Percentiles rank a stretch among this genome's conserved stretches.
These are phyloP conservation scores for Drosophila santomea DNA, from an alignment of 1,140 invertebrate genomes.

Conservation along the genomic window DNA sequence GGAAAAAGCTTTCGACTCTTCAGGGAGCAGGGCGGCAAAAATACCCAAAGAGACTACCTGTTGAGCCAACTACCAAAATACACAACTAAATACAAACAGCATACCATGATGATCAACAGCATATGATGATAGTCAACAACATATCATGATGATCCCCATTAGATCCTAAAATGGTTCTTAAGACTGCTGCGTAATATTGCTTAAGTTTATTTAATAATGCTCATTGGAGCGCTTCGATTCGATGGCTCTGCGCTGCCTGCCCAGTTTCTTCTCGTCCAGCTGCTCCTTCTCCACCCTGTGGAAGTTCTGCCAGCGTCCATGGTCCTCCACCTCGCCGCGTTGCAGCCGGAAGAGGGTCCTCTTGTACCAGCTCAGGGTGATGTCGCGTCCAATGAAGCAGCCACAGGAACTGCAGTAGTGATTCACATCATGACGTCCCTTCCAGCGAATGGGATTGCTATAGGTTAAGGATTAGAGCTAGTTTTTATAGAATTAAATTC, in stretches of 20 bases:
- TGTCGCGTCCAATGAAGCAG: constrained; percentile 78
- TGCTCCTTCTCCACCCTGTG: constrained; percentile 67
- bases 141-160: background rate
- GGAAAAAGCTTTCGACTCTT: constrained; percentile 37
- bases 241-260: constrained; percentile 53
- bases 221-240: constrained; percentile 12
- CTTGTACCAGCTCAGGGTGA: constrained; percentile 78
- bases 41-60: constrained; percentile 15
- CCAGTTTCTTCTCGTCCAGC: constrained; percentile 68
- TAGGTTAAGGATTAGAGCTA: background rate
- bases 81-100: background rate
- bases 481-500: background rate
- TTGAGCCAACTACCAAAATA: constrained; percentile 1
- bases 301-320: constrained; percentile 68
- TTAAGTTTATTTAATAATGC: constrained; percentile 17
- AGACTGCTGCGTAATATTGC: background rate
- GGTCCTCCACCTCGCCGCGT: constrained; percentile 67
- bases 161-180: background rate
- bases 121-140: too few species aligned
- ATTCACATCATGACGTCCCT: constrained; percentile 71
- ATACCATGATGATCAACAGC: too few species aligned
- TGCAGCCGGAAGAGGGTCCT: constrained; percentile 71
- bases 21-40: constrained; percentile 7
- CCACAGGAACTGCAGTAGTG: constrained; percentile 79
- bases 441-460: constrained; percentile 73